Evolutionary conservation across 1,140 invertebrate species (phyloP).

Genomic region (Megalonaias nervosa): DNA sequence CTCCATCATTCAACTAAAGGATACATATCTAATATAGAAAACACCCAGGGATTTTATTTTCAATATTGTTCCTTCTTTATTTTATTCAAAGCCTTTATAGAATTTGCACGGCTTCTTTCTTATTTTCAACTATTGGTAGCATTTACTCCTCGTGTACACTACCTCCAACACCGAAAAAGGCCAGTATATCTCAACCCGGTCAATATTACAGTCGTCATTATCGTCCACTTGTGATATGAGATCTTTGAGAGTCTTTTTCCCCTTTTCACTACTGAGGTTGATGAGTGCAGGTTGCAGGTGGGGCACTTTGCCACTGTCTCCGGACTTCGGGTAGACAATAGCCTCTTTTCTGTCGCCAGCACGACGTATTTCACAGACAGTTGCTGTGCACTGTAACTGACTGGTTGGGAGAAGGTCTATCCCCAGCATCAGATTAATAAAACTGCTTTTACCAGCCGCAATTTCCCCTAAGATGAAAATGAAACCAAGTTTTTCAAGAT

Average conservation of each 20-base stretch:
- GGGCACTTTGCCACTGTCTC: too few species aligned
- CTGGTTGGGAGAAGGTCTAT: slow-evolving; percentile 45
- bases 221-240: slow-evolving; percentile 28
- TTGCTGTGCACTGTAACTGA: slow-evolving; percentile 49
- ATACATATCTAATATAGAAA: too few species aligned
- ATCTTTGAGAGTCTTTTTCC: slow-evolving; percentile 18
- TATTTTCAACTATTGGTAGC: too few species aligned
- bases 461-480: slow-evolving; percentile 44
- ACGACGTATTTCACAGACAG: slow-evolving; percentile 52
- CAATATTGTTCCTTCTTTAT: too few species aligned
- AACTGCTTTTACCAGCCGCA: slow-evolving; percentile 50
- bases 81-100: too few species aligned
- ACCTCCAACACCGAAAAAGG: slow-evolving; percentile 51
- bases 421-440: slow-evolving; percentile 55
- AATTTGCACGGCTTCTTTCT: too few species aligned
- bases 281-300: too few species aligned
- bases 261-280: not conserved
- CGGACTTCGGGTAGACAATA: slow-evolving; percentile 25
- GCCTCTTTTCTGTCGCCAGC: slow-evolving; percentile 32
- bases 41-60: too few species aligned
- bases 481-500: too few species aligned
- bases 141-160: not conserved
- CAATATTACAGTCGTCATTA: slow-evolving; percentile 39
- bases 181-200: slow-evolving; percentile 50
- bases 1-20: too few species aligned